Conservation (phyloP, 2,797 vertebrate genomes). For the Rousettus madagascariensis region DNA sequence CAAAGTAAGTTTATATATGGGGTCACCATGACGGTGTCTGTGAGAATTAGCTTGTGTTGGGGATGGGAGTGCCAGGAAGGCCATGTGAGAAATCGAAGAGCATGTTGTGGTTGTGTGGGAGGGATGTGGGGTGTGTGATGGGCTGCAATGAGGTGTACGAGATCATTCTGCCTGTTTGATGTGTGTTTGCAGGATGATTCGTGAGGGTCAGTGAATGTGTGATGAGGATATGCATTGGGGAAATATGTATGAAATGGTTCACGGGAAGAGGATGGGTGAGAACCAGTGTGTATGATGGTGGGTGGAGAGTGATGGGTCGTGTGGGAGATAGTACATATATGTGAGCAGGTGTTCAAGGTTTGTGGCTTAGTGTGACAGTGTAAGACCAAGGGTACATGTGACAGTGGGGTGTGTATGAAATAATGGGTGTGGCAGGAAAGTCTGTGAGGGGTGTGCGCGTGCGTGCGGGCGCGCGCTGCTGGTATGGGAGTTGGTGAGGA, state of each 20-base stretch:
- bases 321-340: not conserved
- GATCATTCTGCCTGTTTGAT: conserved; percentile 7
- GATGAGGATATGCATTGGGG: not conserved
- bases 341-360: conserved; percentile 47
- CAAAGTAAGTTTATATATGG: not conserved
- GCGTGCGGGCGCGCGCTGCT: not conserved
- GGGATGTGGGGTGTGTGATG: not conserved
- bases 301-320: not conserved
- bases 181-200: conserved; percentile 13
- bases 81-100: not conserved
- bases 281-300: not conserved
- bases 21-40: not conserved
- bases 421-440: conserved; percentile 68
- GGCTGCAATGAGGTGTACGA: conserved; percentile 13
- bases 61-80: not conserved
- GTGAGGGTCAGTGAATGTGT: not conserved
- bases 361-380: not conserved
- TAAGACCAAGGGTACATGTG: not conserved
- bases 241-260: not conserved
- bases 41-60: not conserved
- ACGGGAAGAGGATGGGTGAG: not conserved
- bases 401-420: conserved; percentile 28
- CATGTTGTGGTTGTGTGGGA: not conserved
- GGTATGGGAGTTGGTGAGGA: not conserved
- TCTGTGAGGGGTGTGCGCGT: not conserved